Evolutionary conservation across 2,888 invertebrate species (phyloP).

Genomic region (Nemapogon koenigi): DNA sequence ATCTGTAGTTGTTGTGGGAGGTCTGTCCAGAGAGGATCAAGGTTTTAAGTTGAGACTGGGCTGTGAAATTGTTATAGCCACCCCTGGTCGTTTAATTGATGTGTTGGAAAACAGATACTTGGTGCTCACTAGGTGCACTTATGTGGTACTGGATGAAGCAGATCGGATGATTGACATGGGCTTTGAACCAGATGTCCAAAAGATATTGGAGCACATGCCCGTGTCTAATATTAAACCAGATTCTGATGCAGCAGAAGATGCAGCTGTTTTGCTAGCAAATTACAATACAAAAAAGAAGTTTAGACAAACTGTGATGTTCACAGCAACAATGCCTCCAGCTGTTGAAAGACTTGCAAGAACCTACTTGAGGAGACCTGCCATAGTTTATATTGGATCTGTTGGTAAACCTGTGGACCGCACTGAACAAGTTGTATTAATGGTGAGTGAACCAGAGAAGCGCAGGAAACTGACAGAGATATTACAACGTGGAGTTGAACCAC

Average conservation of each 20-base stretch:
- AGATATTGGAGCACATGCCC: conserved; percentile 97
- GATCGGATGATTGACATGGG: conserved; percentile 99
- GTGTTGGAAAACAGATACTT: conserved; percentile 97
- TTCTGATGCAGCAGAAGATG: conserved; percentile 97
- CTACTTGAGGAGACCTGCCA: conserved; percentile 94
- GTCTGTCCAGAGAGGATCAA: conserved; percentile 97
- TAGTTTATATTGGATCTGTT: conserved; percentile 95
- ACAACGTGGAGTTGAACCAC: conserved; percentile 88
- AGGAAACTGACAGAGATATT: conserved; percentile 95
- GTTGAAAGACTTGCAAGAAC: conserved; percentile 95
- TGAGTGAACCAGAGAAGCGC: conserved; percentile 94
- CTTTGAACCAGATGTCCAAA: conserved; percentile 98
- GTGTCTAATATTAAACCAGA: conserved; percentile 98
- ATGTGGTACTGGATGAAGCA: conserved; percentile 95
- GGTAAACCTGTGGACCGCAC: conserved; percentile 98
- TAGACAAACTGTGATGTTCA: conserved; percentile 99
- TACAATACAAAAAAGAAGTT: conserved; percentile 96
- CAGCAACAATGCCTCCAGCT: conserved; percentile 99
- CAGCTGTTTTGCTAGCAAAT: conserved; percentile 86
- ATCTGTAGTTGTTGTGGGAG: conserved; percentile 98
- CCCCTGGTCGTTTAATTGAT: conserved; percentile 98
- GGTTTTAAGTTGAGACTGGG: conserved; percentile 95
- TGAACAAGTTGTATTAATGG: conserved; percentile 96
- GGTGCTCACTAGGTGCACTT: conserved; percentile 96
- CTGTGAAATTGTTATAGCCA: conserved; percentile 99